A percentile compares a stretch with the other conserved stretches of the same genome.
Conservation (phyloP, 2,797 vertebrate genomes). For the Bradypodion pumilum region DNA sequence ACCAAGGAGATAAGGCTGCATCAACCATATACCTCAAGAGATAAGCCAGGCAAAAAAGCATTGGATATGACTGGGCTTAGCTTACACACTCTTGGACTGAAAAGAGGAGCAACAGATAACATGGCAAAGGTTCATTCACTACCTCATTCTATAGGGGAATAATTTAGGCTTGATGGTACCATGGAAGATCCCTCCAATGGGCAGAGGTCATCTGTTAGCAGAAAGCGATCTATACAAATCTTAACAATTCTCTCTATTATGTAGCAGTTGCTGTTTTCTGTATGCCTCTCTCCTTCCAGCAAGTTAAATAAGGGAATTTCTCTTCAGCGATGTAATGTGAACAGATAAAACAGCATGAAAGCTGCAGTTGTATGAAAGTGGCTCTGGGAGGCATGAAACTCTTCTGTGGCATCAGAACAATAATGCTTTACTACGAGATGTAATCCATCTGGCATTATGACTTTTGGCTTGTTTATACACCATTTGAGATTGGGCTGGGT, state of each 20-base stretch:
- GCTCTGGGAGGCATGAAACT: neutral
- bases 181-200: neutral
- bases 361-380: neutral
- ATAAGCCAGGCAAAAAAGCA: neutral
- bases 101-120: fast-evolving
- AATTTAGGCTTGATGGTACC: neutral
- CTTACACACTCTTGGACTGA: neutral
- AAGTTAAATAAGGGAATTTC: no score
- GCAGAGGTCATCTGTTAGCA: neutral
- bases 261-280: neutral
- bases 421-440: neutral
- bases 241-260: neutral
- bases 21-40: neutral
- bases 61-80: neutral
- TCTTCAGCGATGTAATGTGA: neutral
- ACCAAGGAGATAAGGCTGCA: neutral
- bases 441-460: neutral
- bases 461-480: neutral
- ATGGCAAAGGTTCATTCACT: neutral
- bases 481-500: no score
- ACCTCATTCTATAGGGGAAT: neutral
- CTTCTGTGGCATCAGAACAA: neutral
- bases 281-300: neutral
- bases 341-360: neutral
- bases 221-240: neutral